A percentile compares a stretch with the other conserved stretches of the same genome.
phyloP scores from a whole-genome alignment of 2,797 vertebrate genomes.

The Manis javanica region DNA sequence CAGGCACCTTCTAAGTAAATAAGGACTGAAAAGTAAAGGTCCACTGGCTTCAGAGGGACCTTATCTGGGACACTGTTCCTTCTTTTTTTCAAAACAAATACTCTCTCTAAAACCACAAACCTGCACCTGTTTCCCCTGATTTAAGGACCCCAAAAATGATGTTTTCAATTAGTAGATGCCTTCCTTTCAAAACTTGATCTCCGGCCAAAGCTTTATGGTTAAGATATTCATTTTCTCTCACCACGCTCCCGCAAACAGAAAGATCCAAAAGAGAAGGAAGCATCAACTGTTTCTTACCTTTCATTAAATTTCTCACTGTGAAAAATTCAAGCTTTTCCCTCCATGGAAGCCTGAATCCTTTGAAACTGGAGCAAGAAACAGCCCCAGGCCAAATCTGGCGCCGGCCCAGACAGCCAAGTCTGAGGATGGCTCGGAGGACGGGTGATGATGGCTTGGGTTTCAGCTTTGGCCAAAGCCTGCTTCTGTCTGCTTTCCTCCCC shows the following conservation, averaged over 20 bases:
- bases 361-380: neutral
- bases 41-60: neutral
- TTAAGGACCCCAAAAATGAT: conserved; percentile 40
- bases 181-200: conserved; percentile 48
- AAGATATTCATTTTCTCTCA: conserved; percentile 42
- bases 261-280: neutral
- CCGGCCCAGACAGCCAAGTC: neutral
- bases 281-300: neutral
- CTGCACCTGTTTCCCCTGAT: conserved; percentile 71
- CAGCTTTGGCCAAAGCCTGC: conserved; percentile 22
- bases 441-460: conserved; percentile 20
- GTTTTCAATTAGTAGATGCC: conserved; percentile 64
- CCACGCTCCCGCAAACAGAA: neutral
- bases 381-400: conserved; percentile 36
- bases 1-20: conserved; percentile 7
- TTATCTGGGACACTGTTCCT: conserved; percentile 44
- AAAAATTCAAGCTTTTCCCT: neutral
- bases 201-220: conserved; percentile 46
- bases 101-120: conserved; percentile 66
- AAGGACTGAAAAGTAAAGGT: neutral
- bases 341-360: neutral
- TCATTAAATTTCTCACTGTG: neutral
- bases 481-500: conserved; percentile 7
- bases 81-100: conserved; percentile 70
- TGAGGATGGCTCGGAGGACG: neutral